A percentile compares a stretch with the other conserved stretches of the same genome.
Conservation (phyloP, 2,797 vertebrate species). For the Otus scops region DNA sequence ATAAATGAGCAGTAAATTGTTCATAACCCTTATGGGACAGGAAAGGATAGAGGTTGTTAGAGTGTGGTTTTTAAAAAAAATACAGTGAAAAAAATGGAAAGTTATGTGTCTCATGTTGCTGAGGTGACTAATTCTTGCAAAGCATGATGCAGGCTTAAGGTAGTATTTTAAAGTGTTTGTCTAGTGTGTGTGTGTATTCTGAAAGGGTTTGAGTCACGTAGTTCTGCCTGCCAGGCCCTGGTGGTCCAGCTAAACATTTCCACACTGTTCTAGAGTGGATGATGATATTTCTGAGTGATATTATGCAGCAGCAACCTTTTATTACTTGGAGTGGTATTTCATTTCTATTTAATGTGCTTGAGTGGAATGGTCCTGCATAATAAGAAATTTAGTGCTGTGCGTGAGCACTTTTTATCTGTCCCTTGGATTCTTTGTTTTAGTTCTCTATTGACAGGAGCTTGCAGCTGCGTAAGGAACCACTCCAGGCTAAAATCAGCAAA, state of each 20-base stretch:
- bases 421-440: not conserved
- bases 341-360: not conserved
- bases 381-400: not conserved
- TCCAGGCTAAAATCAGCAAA: slow-evolving; percentile 2
- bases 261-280: accelerated
- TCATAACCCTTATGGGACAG: not conserved
- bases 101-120: not conserved
- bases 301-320: not conserved
- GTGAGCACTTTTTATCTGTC: not conserved
- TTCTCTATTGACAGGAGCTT: not conserved
- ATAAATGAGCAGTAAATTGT: not conserved
- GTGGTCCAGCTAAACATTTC: not conserved
- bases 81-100: not conserved
- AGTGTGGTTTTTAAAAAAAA: not conserved
- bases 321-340: not conserved
- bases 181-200: not conserved
- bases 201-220: not conserved
- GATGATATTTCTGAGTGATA: not conserved
- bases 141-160: not conserved
- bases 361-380: not conserved
- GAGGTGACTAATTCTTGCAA: slow-evolving; percentile 32
- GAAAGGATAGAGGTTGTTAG: not conserved
- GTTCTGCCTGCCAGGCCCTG: not conserved
- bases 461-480: not conserved
- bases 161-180: slow-evolving; percentile 16